Evolutionary conservation across 2,113 vertebrate species (phyloP).

Genomic region (Sclerurus mexicanus): DNA sequence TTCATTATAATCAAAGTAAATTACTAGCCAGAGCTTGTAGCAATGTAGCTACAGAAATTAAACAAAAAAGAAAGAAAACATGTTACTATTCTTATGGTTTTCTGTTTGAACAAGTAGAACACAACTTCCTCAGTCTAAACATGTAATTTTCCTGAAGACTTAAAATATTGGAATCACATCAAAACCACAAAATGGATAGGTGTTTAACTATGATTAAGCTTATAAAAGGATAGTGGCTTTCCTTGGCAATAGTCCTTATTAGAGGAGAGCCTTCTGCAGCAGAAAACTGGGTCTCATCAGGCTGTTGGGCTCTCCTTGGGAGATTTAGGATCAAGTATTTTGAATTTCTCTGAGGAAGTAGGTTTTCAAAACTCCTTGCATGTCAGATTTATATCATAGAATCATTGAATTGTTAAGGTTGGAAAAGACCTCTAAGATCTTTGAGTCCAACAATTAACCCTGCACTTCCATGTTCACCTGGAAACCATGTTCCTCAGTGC

Average conservation of each 20-base stretch:
- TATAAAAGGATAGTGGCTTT: background rate
- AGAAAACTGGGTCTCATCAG: background rate
- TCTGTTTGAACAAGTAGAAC: conserved; percentile 2
- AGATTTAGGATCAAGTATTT: background rate
- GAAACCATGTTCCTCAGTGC: background rate
- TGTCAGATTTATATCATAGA: background rate
- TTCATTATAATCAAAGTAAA: background rate
- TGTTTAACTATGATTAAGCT: background rate
- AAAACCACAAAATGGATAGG: background rate
- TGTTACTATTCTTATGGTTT: background rate
- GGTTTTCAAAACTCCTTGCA: background rate
- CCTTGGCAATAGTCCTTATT: background rate
- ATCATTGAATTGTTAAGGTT: background rate
- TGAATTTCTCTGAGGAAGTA: background rate
- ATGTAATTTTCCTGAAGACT: background rate
- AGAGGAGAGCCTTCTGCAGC: background rate
- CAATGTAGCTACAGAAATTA: background rate
- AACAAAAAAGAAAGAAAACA: background rate
- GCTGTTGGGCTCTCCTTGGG: background rate
- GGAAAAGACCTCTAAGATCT: background rate
- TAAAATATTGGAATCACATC: background rate
- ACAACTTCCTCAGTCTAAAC: background rate
- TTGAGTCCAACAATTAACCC: background rate
- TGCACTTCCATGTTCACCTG: background rate
- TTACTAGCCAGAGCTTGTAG: background rate